These are phyloP conservation scores for Neoarius graeffei DNA, from an alignment of 2,113 vertebrate genomes.

Conservation along the genomic window DNA sequence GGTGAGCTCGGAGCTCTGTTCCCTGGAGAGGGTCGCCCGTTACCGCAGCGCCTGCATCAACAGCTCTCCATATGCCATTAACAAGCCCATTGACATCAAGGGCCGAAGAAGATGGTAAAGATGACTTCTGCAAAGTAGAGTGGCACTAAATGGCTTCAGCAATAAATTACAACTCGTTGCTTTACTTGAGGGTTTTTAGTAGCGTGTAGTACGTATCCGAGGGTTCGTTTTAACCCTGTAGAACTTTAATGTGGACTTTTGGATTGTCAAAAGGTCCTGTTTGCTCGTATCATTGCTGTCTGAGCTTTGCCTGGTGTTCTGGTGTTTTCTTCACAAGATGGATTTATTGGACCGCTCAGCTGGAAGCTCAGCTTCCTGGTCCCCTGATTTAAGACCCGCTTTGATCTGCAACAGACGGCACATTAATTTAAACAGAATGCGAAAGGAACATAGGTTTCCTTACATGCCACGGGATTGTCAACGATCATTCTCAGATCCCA, in stretches of 20 bases:
- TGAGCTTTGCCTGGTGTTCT: not conserved
- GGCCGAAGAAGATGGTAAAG: constrained; percentile 86
- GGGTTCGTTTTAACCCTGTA: not conserved
- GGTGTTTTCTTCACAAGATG: not conserved
- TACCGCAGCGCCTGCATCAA: constrained; percentile 82
- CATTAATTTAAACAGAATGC: not conserved
- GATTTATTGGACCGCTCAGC: not conserved
- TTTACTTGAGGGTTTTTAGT: constrained; percentile 39
- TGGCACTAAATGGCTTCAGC: constrained; percentile 11
- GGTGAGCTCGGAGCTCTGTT: constrained; percentile 80
- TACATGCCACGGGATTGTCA: not conserved
- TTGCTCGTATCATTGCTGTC: not conserved
- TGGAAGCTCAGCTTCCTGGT: not conserved
- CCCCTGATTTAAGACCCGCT: not conserved
- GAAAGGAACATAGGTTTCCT: not conserved
- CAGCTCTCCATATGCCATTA: constrained; percentile 86
- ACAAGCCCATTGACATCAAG: constrained; percentile 96
- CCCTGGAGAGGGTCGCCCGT: constrained; percentile 82
- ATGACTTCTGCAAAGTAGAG: constrained; percentile 38
- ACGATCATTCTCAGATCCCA: constrained; percentile 3
- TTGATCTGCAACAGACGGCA: not conserved
- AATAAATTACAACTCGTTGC: constrained; percentile 51
- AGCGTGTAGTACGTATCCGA: not conserved
- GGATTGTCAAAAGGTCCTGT: not conserved
- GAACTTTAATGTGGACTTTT: constrained; percentile 41